These are phyloP conservation scores for Montipora cactus DNA, from an alignment of 64 coral and sea anemone species.

Conservation along the genomic window DNA sequence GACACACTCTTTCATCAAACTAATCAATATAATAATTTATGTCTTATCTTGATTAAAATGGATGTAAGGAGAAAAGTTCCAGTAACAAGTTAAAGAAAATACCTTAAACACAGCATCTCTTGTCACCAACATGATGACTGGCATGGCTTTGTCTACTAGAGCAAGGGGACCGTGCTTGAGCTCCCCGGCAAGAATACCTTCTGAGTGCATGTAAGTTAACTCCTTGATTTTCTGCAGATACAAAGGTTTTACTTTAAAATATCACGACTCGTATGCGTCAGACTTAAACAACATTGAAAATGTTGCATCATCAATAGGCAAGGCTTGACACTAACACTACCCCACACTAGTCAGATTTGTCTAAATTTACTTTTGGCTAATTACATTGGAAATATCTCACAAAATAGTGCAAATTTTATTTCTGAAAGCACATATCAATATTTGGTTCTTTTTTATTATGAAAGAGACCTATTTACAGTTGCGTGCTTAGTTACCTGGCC, in stretches of 20 bases:
- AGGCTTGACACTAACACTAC: too few relatives aligned
- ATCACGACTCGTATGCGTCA: too few relatives aligned
- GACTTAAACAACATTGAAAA: too few relatives aligned
- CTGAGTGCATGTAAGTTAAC: constrained; percentile 95
- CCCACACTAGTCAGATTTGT: too few relatives aligned
- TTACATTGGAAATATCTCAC: neutral
- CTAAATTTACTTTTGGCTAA: too few relatives aligned
- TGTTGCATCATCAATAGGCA: too few relatives aligned
- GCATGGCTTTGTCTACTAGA: constrained; percentile 91
- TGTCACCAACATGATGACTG: constrained; percentile 89
- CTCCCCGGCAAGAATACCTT: constrained; percentile 95
- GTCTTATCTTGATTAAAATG: neutral
- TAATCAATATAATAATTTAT: neutral
- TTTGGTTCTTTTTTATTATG: too few relatives aligned
- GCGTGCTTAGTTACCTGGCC: too few relatives aligned
- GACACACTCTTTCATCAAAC: neutral
- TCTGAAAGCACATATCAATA: too few relatives aligned
- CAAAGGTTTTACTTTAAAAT: neutral
- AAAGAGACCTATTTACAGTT: too few relatives aligned
- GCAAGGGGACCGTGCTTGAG: constrained; percentile 92
- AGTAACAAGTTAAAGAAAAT: neutral
- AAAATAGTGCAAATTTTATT: neutral
- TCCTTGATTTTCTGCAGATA: constrained; percentile 93
- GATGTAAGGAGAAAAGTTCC: neutral
- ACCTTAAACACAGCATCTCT: constrained; percentile 85